These are phyloP conservation scores for Corydoras maculifer DNA, from an alignment of 2,113 vertebrate genomes.

Conservation along the genomic window DNA sequence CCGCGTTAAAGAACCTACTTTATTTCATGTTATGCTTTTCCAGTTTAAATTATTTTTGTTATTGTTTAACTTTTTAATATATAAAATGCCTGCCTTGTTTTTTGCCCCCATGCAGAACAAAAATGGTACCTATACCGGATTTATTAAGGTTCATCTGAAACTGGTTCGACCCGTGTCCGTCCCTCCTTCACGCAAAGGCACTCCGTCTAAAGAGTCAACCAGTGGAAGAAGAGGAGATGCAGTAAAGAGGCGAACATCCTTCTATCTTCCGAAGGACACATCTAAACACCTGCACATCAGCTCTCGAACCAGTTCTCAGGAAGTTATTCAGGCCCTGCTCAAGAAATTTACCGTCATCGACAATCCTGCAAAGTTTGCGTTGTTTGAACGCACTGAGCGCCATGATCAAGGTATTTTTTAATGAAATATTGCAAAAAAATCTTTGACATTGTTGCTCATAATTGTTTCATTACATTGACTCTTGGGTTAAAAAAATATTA, in stretches of 20 bases:
- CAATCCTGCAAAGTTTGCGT: constrained; percentile 90
- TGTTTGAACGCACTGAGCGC: constrained; percentile 86
- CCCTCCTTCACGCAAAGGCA: constrained; percentile 69
- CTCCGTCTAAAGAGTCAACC: constrained; percentile 29
- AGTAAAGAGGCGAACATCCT: constrained; percentile 82
- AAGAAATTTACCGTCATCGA: constrained; percentile 93
- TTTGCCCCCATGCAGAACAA: constrained; percentile 69
- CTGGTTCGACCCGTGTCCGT: constrained; percentile 84
- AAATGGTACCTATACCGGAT: constrained; percentile 89
- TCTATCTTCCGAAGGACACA: constrained; percentile 91
- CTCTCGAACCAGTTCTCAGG: constrained; percentile 77
- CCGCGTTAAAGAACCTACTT: too few species aligned
- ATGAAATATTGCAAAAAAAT: too few species aligned
- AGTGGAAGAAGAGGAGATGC: constrained; percentile 47
- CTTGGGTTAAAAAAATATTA: too few species aligned
- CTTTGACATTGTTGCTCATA: too few species aligned
- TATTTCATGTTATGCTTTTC: too few species aligned
- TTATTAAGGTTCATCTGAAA: constrained; percentile 95
- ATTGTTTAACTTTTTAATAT: too few species aligned
- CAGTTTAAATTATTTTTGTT: too few species aligned
- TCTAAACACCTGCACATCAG: constrained; percentile 91
- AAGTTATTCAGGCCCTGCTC: constrained; percentile 91
- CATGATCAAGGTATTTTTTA: constrained; percentile 77
- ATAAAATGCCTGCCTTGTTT: too few species aligned
- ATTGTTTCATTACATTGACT: too few species aligned